Percentiles rank a stretch among this genome's conserved stretches.
Conservation (phyloP, 2,113 vertebrate species). For the Podocnemis expansa region DNA sequence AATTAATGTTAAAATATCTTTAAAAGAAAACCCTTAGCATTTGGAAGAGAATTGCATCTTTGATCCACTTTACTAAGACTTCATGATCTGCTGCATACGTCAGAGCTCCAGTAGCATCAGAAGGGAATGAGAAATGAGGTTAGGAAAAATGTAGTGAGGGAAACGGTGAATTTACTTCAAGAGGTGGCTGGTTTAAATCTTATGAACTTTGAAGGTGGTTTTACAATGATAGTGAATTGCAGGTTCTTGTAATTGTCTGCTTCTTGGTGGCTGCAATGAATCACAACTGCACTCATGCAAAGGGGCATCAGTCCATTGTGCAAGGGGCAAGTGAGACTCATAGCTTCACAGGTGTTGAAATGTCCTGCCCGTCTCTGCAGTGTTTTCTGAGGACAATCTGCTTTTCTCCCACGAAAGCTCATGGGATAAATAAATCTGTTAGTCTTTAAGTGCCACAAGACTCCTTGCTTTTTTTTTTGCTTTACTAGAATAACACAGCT, state of each 20-base stretch:
- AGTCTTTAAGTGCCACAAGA: no score
- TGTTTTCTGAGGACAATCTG: background rate
- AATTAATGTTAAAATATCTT: slow-evolving; percentile 62
- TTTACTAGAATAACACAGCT: no score
- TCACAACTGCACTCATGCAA: background rate
- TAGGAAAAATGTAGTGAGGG: background rate
- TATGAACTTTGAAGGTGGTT: no score
- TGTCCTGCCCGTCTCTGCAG: background rate
- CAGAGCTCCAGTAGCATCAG: fast-evolving
- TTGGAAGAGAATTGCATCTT: background rate
- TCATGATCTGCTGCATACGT: fast-evolving
- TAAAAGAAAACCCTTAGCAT: slow-evolving; percentile 33
- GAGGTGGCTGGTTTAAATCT: background rate
- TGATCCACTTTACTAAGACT: fast-evolving
- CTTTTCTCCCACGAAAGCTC: no score
- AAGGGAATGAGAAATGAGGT: background rate
- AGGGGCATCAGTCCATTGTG: background rate
- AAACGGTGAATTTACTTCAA: background rate
- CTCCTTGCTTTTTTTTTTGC: no score
- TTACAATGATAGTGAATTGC: background rate
- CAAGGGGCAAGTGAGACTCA: background rate
- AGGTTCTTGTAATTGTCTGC: background rate
- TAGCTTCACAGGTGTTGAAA: background rate
- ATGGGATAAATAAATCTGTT: no score
- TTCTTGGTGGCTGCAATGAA: background rate